Base-by-base conservation (phyloP, 2,113 vertebrate species). In the Sinocyclocheilus anophthalmus region DNA sequence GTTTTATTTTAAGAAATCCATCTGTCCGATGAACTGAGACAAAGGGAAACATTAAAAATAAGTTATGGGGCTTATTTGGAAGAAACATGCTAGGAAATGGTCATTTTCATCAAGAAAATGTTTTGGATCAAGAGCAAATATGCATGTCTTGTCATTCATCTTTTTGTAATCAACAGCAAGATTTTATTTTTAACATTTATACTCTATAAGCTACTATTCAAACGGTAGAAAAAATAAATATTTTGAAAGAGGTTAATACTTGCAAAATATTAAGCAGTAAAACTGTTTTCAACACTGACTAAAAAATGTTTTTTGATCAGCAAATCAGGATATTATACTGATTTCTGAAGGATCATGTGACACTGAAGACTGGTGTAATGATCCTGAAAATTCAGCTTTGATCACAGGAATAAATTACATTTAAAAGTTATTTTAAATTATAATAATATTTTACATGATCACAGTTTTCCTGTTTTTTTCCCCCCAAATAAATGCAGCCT, bases 1-100 rank as follows among this genome's bases (percentile, higher is more conserved):
- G n/a, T 33, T 50, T 30, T 73, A 59, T 86, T 86, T 79, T 26
- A 33, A 84, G 39, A 85, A 80, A 45, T 76, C 42, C 75, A 45
- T 42, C 59, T 48, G 9, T 45, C 2, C 55, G 2, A 83, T 22
- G 53, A 81, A 81, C 12, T 18, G 18, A 55, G 22, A 75, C 37
- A 18, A 73, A 81, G 45, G 11, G 77, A 61, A 77, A 48, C 12
- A 24, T 48, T 13, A 2, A 11, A 37, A 45, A 37, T 57, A 20
- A 30, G 48, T 4, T 24, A 53, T 4, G n/a, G 30, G 4, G 65
- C 16, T 76, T 76, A 14, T 76, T 48, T 76, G n/a, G 22, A 76
- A 53, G 75, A 6, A 53, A 10, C 75, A 50, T 8, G 70, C 8
- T 20, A 39, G 16, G 1, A 39, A 59, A 59, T 59, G 3, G 45